Conservation (phyloP, 1,140 invertebrate genomes). For the Neelides sp. region DNA sequence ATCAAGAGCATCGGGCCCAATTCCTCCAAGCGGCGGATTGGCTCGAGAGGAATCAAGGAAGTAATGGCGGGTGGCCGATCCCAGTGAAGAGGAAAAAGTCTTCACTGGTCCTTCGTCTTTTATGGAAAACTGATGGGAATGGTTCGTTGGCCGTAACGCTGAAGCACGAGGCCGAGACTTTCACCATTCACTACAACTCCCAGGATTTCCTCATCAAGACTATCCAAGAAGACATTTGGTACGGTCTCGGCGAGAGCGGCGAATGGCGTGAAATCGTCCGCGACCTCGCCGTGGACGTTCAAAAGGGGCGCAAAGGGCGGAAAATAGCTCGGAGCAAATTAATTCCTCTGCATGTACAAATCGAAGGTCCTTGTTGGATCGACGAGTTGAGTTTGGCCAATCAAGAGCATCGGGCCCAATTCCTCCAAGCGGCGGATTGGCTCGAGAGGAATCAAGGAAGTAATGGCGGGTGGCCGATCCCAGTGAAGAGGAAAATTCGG, state of each 20-base stretch:
- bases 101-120: too few relatives aligned
- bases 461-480: constrained; percentile 78
- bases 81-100: too few relatives aligned
- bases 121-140: too few relatives aligned
- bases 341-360: constrained; percentile 28
- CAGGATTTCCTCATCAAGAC: too few relatives aligned
- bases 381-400: constrained; percentile 72
- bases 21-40: constrained; percentile 88
- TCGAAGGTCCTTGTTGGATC: constrained; percentile 33
- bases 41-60: constrained; percentile 77
- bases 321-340: constrained; percentile 30
- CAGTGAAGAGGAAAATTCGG: constrained; percentile 63
- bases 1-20: constrained; percentile 69
- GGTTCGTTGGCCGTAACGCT: too few relatives aligned
- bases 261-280: constrained; percentile 71
- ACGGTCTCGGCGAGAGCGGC: constrained; percentile 59
- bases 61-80: too few relatives aligned
- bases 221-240: too few relatives aligned
- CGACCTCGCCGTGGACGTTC: constrained; percentile 78
- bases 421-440: constrained; percentile 87
- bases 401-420: constrained; percentile 72
- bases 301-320: constrained; percentile 47
- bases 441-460: constrained; percentile 74
- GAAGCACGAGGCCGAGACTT: too few relatives aligned
- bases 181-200: too few relatives aligned